Conservation (phyloP, 2,797 vertebrate genomes). For the Trematomus bernacchii region DNA sequence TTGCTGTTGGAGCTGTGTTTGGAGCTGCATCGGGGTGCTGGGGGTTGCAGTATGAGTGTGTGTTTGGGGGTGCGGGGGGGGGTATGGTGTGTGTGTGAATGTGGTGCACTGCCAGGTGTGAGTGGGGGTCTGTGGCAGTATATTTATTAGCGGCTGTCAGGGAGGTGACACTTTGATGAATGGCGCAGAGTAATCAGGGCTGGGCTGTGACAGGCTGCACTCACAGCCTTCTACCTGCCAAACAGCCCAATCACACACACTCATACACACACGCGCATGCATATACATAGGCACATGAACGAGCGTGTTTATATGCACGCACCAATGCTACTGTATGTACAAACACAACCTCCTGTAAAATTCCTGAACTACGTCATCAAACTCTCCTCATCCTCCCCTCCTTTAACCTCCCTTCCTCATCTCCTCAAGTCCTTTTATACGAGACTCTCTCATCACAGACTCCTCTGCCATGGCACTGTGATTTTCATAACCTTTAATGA, state of each 20-base stretch:
- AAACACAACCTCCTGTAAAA: conserved; percentile 65
- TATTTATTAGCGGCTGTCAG: conserved; percentile 99
- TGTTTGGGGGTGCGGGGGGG: conserved; percentile 26
- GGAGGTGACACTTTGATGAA: conserved; percentile 99
- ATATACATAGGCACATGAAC: conserved; percentile 40
- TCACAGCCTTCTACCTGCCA: conserved; percentile 95
- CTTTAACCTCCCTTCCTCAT: conserved; percentile 32
- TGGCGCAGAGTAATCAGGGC: conserved; percentile 98
- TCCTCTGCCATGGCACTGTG: conserved; percentile 33
- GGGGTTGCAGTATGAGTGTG: conserved; percentile 58
- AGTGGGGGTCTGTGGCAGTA: conserved; percentile 96
- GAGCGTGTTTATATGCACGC: conserved; percentile 46
- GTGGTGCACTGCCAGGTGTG: conserved; percentile 91
- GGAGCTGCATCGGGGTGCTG: conserved; percentile 74
- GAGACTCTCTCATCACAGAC: conserved; percentile 30
- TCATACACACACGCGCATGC: conserved; percentile 20
- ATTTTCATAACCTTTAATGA: conserved; percentile 76
- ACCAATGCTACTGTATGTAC: conserved; percentile 57
- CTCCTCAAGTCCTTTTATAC: conserved; percentile 19
- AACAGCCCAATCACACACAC: conserved; percentile 90
- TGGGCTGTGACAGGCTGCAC: conserved; percentile 94
- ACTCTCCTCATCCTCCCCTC: conserved; percentile 52
- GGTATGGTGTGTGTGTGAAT: conserved; percentile 54
- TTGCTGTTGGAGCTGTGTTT: conserved; percentile 84
- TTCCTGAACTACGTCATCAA: conserved; percentile 85